Evolutionary conservation across 35 echinoderm and acorn worm species (phyloP).

Genomic region (Ptychodera flava): DNA sequence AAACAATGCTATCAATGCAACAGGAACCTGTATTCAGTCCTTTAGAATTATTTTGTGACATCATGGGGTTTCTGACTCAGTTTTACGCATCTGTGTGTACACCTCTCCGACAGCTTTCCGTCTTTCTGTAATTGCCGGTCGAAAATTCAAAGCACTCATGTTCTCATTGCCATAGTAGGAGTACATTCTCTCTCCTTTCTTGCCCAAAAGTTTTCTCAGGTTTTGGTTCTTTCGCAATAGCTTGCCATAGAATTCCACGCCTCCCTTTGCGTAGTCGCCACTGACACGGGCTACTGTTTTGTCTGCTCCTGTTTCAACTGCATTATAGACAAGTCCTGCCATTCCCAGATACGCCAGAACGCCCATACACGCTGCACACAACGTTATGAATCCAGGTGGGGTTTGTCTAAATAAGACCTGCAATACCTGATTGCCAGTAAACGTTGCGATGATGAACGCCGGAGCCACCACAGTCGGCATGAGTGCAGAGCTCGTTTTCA

Average conservation of each 20-base stretch:
- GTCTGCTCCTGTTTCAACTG: conserved; percentile 53
- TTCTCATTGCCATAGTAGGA: conserved; percentile 90
- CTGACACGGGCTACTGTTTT: conserved; percentile 43
- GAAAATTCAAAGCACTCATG: neutral
- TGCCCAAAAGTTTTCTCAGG: conserved; percentile 62
- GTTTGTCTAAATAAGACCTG: conserved; percentile 19
- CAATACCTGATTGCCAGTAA: conserved; percentile 35
- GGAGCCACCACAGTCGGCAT: conserved; percentile 62
- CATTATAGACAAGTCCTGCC: conserved; percentile 51
- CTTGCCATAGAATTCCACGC: conserved; percentile 82
- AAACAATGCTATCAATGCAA: too few relatives aligned
- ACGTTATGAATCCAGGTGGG: neutral
- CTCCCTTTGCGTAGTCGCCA: conserved; percentile 54
- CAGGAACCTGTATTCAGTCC: too few relatives aligned
- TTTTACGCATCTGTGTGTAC: neutral
- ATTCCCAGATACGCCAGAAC: conserved; percentile 37
- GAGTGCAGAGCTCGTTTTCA: conserved; percentile 24
- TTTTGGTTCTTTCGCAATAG: conserved; percentile 56
- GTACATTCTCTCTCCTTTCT: conserved; percentile 67
- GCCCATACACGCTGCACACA: neutral
- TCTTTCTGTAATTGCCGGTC: neutral
- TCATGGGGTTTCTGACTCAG: neutral
- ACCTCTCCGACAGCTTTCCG: neutral
- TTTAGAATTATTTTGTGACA: too few relatives aligned
- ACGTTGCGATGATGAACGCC: conserved; percentile 24